These are phyloP conservation scores for Xiphophorus hellerii DNA, from an alignment of 2,113 vertebrate genomes.

Conservation along the genomic window DNA sequence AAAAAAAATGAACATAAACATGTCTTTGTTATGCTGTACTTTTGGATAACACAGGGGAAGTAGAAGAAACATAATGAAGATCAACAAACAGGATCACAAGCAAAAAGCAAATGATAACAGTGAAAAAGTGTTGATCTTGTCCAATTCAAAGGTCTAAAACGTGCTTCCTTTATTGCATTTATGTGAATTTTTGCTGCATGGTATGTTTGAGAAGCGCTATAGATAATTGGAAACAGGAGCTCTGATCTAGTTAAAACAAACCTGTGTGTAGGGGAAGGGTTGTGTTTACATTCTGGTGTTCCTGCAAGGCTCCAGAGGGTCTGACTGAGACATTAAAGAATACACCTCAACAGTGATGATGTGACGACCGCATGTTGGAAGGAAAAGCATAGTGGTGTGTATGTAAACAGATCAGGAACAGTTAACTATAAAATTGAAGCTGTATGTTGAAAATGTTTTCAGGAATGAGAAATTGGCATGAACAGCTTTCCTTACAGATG, in stretches of 20 bases:
- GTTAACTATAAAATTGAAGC: slow-evolving; percentile 6
- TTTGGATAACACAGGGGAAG: slow-evolving; percentile 28
- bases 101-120: slow-evolving; percentile 42
- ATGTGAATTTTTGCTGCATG: slow-evolving; percentile 47
- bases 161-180: slow-evolving; percentile 35
- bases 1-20: slow-evolving; percentile 61
- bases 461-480: neutral
- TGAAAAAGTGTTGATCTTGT: slow-evolving; percentile 45
- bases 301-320: slow-evolving; percentile 68
- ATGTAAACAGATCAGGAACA: slow-evolving; percentile 12
- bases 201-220: slow-evolving; percentile 42
- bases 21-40: slow-evolving; percentile 51
- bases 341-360: slow-evolving; percentile 55
- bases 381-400: slow-evolving; percentile 2
- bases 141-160: slow-evolving; percentile 43
- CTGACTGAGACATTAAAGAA: slow-evolving; percentile 70
- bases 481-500: neutral
- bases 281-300: slow-evolving; percentile 73
- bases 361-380: slow-evolving; percentile 32
- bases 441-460: slow-evolving; percentile 4
- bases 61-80: slow-evolving; percentile 16
- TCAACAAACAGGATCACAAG: slow-evolving; percentile 35
- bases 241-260: slow-evolving; percentile 66
- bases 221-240: slow-evolving; percentile 74
- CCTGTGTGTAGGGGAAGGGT: slow-evolving; percentile 53